Evolutionary conservation across 2,113 vertebrate species (phyloP), one percentile per base, ranked within the genome.

Genomic region (Chaenocephalus aceratus): DNA sequence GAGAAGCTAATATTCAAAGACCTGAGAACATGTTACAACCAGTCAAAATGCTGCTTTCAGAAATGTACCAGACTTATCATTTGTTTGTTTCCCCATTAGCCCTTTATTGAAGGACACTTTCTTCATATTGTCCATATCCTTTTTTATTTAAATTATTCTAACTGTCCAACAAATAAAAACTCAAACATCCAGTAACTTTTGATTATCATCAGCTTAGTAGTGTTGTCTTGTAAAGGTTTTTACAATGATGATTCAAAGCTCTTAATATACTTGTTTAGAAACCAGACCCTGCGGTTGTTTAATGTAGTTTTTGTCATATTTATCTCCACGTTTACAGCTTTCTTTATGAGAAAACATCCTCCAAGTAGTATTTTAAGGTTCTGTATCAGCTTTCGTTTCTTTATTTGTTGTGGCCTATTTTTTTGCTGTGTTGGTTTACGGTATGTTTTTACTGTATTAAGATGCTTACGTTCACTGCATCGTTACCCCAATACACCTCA

Each of bases 401-500:
- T 53, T n/a, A 68, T 79, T 41, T 53, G 26, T 68, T 30, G 16
- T 57, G 10, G 3, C 36, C 59, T 16, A 5, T 14, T 41, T 23
- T 46, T 62, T 72, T 54, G 11, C 56, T 57, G 60, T 23, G 48
- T 1, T 56, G 30, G 51, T 84, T 80, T 48, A 59, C 60, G 34
- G 46, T 58, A 18, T 63, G 66, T 77, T 85, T 52, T 72, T 54
- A 15, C 58, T 70, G 16, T 53, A 12, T 53, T 18, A 85, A 69
- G 84, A 86, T 62, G 51, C 12, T 75, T 59, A 73, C 64, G 80
- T 72, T 72, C 2, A 52, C 52, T 79, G 73, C 74, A 82, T 67
- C 74, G 51, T 85, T 71, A 66, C 68, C 68, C 41, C 30, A 26
- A 45, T 41, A 49, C 79, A 79, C 83, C 36, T 82, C 5, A 23